Base-by-base conservation (phyloP, 1,140 invertebrate species). In the Aleiodes sp. region DNA sequence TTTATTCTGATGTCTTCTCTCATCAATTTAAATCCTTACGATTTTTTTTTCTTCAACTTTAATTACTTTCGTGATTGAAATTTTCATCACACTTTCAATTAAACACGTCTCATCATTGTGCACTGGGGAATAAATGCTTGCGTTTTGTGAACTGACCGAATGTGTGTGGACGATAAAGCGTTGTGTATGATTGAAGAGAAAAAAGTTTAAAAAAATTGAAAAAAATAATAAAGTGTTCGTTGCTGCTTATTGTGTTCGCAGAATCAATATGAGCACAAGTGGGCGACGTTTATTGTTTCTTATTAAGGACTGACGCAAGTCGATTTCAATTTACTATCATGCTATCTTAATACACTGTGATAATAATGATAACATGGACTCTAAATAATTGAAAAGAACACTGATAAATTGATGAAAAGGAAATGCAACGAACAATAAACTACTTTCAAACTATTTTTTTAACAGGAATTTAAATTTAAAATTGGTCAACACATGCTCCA, bases 401-500 rank as follows among this genome's bases (percentile, higher is more conserved):
- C 4, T 4, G 7, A 24, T 16, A 46, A 52, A 26, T 16, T 16
- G 41, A 46, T n/a, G n/a, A n/a, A n/a, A n/a, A n/a, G n/a, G n/a
- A n/a, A 6, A 46, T 24, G 21, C 46, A 24, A 52, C 46, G 21
- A 24, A 19, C 21, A 19, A 24, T 24, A 52, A n/a, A 46, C 16
- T 6, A 52, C 26, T 19, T 9, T 52, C 1, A 21, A 4, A 24
- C 46, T 21, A 19, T n/a, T n/a, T n/a, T n/a, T n/a, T n/a, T n/a
- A n/a, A n/a, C n/a, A 21, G 46, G 39, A 43, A 24, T 52, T 21
- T 52, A 4, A 24, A 10, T 24, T 24, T 3, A n/a, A n/a, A n/a
- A n/a, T n/a, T n/a, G n/a, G 46, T 24, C 46, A 4, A 52, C 46
- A 24, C 46, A 52, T 52, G 46, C 46, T 52, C 41, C 14, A 46